Evolutionary conservation across 2,888 invertebrate species (phyloP), one percentile per base, ranked within the genome.

Genomic region (Dasysyrphus tricinctus): DNA sequence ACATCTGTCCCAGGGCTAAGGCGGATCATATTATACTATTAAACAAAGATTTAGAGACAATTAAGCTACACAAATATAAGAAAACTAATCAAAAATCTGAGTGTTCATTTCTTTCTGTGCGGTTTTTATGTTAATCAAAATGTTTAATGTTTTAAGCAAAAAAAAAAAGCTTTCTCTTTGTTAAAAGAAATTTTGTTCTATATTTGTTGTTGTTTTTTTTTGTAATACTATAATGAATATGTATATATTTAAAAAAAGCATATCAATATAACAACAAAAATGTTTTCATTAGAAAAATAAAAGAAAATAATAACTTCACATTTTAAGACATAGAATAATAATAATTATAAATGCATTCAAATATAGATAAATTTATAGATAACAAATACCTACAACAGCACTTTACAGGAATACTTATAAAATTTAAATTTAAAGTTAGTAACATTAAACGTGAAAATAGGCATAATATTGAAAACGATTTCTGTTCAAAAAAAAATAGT

Each of bases 201-300:
- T 34, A 42, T 44, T 61, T 47, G 49, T 76, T 73, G 12, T 57
- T 57, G 12, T 61, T 51, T 75, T 19, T 24, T 69, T 61, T 29
- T 65, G 12, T 73, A 51, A 47, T 12, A 47, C 44, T 32, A 56
- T 49, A 5, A 34, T 32, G 54, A 65, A 16, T 59, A n/a, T 65
- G 9, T 37, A 2, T 39, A 19, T 24, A 39, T 69, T 47, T 70
- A 42, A 57, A 49, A 63, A 44, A 2, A 72, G 81, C 85, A 85
- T 85, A 85, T 85, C 84, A 84, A 72, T 76, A 72, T 72, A 56
- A 77, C 65, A 65, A 51, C 24, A 24, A 42, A 57, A 49, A 69
- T 70, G 61, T 78, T 37, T 73, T 47, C 51, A 72, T 59, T 61
- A 42, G 19, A 16, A 42, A 57, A 77, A 49, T 47, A 72, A 44